Evolutionary conservation across 2,797 vertebrate genomes (phyloP).

Genomic region (Oreochromis grahami): DNA sequence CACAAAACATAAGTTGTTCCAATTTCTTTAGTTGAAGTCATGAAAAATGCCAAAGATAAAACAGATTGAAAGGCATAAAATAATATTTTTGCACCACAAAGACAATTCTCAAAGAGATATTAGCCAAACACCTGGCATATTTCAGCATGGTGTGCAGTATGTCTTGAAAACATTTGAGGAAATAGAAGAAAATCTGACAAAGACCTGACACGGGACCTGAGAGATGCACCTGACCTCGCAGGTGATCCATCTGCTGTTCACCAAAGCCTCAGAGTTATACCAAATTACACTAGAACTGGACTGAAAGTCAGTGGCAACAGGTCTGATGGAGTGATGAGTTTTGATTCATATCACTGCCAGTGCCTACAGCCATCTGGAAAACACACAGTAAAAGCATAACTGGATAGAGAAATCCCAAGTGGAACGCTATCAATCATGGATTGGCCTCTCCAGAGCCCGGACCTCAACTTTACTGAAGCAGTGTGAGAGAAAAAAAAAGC

Average conservation of each 20-base stretch:
- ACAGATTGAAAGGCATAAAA: not conserved
- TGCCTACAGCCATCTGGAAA: not conserved
- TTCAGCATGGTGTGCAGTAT: not conserved
- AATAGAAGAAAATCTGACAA: not conserved
- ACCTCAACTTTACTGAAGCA: not conserved
- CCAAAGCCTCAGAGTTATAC: not conserved
- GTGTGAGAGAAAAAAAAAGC: not conserved
- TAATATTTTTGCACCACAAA: not conserved
- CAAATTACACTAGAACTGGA: not conserved
- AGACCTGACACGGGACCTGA: not conserved
- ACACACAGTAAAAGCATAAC: not conserved
- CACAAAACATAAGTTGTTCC: not conserved
- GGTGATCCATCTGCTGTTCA: not conserved
- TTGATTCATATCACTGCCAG: not conserved
- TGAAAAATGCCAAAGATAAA: not conserved
- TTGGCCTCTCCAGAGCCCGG: not conserved
- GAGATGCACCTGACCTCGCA: not conserved
- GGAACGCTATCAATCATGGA: not conserved
- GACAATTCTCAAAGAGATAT: not conserved
- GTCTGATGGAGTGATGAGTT: not conserved
- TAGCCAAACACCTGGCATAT: not conserved
- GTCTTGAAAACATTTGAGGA: not conserved
- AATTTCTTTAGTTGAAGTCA: not conserved
- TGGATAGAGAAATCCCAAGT: not conserved
- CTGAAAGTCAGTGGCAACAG: not conserved